Conservation (phyloP, 2,113 vertebrate species). For the Vulpes vulpes region DNA sequence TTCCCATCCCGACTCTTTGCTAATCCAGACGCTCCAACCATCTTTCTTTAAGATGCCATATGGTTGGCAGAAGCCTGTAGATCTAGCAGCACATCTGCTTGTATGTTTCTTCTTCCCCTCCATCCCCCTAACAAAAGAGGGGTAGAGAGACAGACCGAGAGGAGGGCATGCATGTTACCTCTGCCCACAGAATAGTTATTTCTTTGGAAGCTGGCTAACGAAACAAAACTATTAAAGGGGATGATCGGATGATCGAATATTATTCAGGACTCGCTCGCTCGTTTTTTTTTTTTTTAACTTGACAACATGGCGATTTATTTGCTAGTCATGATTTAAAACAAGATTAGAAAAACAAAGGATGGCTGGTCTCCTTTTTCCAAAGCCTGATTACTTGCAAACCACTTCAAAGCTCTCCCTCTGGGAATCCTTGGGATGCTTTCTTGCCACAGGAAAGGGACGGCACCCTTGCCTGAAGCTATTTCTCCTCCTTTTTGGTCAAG, state of each 20-base stretch:
- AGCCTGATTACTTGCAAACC: slow-evolving; percentile 13
- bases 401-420: not conserved
- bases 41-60: slow-evolving; percentile 99
- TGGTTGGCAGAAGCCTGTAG: slow-evolving; percentile 99
- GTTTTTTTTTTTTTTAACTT: slow-evolving; percentile 53
- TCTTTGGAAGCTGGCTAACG: slow-evolving; percentile 80
- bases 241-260: not conserved
- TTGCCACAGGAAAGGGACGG: slow-evolving; percentile 68
- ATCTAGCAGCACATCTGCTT: slow-evolving; percentile 99
- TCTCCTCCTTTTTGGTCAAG: slow-evolving; percentile 79
- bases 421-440: slow-evolving; percentile 78
- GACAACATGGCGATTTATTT: slow-evolving; percentile 61
- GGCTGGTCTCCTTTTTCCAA: not conserved
- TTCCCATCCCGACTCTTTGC: slow-evolving; percentile 94
- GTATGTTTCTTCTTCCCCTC: slow-evolving; percentile 92
- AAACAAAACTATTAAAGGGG: slow-evolving; percentile 79
- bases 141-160: slow-evolving; percentile 68
- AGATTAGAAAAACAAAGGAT: slow-evolving; percentile 82
- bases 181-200: not conserved
- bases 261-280: slow-evolving; percentile 70
- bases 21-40: slow-evolving; percentile 98
- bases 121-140: slow-evolving; percentile 91
- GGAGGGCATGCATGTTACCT: not conserved
- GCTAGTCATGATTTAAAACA: slow-evolving; percentile 73
- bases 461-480: slow-evolving; percentile 58